Conservation (phyloP, 2,113 vertebrate genomes). For the Notiomystis cincta region DNA sequence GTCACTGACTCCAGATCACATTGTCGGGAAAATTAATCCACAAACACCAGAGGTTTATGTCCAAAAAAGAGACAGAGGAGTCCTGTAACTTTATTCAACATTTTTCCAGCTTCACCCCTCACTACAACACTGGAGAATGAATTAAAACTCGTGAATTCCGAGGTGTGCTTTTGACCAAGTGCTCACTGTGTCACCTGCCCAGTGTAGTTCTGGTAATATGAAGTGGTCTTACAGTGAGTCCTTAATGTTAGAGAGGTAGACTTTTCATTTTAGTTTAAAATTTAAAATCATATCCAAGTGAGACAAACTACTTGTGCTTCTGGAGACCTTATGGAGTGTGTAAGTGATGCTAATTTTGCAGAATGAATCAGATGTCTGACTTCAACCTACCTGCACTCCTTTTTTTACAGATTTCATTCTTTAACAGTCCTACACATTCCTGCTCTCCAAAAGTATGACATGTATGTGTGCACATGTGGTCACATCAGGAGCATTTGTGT, state of each 20-base stretch:
- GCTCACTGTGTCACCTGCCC: neutral
- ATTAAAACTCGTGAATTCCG: neutral
- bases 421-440: rapidly evolving
- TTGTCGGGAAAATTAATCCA: too few species aligned
- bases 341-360: neutral
- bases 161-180: neutral
- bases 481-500: neutral
- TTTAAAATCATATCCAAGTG: neutral
- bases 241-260: neutral
- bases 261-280: too few species aligned
- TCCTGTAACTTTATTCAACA: too few species aligned
- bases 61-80: too few species aligned
- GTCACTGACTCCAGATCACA: neutral
- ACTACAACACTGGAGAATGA: rapidly evolving
- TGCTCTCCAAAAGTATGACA: neutral
- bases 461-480: neutral
- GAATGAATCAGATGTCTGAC: neutral
- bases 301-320: neutral
- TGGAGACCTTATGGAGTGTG: neutral
- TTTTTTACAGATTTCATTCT: neutral
- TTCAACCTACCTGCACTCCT: neutral
- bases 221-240: neutral
- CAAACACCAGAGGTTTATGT: too few species aligned
- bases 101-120: neutral
- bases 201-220: neutral